Conservation (phyloP, 2,888 invertebrate species). For the Drosophila birchii region DNA sequence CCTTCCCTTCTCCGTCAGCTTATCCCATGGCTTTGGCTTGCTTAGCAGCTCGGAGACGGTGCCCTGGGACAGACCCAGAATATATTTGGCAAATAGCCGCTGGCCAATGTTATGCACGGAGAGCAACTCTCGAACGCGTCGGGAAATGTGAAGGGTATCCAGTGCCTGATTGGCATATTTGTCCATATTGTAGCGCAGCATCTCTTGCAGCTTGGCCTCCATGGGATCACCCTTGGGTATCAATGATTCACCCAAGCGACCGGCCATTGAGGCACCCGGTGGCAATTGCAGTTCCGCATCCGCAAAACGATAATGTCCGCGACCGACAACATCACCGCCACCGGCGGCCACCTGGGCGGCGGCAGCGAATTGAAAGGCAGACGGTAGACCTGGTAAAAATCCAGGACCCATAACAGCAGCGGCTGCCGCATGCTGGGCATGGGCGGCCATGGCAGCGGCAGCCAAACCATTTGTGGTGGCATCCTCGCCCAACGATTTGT, state of each 20-base stretch:
- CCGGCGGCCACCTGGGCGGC: constrained; percentile 64
- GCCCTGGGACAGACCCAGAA: constrained; percentile 97
- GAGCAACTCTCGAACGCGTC: constrained; percentile 95
- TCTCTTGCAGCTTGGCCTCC: constrained; percentile 96
- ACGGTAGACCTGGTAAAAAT: constrained; percentile 83
- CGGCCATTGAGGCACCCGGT: constrained; percentile 91
- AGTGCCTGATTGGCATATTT: constrained; percentile 96
- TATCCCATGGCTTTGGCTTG: constrained; percentile 99
- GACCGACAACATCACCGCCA: constrained; percentile 87
- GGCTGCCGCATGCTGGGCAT: constrained; percentile 82
- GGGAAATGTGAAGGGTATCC: constrained; percentile 97
- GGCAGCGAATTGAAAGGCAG: constrained; percentile 86
- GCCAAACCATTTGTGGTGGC: constrained; percentile 67
- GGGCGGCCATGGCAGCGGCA: constrained; percentile 74
- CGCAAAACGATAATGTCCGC: constrained; percentile 91
- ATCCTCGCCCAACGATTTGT: constrained; percentile 55
- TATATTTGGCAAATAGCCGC: constrained; percentile 98
- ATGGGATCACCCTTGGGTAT: constrained; percentile 97
- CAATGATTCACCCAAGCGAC: constrained; percentile 93
- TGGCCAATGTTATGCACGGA: constrained; percentile 99
- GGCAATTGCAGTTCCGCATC: constrained; percentile 91
- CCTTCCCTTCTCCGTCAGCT: constrained; percentile 99
- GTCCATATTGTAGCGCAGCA: constrained; percentile 97
- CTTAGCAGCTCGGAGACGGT: constrained; percentile 99
- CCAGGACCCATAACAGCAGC: constrained; percentile 62